Evolutionary conservation across 2,113 vertebrate species (phyloP), one percentile per base, ranked within the genome.

Genomic region (Thalassoma bifasciatum): DNA sequence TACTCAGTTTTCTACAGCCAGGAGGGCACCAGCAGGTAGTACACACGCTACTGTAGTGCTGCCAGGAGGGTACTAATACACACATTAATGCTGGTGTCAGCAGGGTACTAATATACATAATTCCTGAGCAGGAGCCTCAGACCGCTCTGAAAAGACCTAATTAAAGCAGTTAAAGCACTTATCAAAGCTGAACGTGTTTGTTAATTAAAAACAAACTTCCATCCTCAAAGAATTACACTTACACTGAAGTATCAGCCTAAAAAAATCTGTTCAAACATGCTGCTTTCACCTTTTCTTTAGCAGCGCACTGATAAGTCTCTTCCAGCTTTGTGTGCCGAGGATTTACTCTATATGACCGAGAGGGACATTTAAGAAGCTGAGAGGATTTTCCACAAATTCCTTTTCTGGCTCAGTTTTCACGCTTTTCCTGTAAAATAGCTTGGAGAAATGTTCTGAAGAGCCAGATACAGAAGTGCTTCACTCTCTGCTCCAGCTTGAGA

Each of bases 1-100:
- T 99, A 98, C 87, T 96, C 96, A 0, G 97, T 99, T 53, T 98
- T 96, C 95, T 99, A 98, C 93, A 95, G 95, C 91, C 96, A 93
- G 91, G 98, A 99, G 58, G 95, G 95, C 38, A 87, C 92, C 38
- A 96, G 95, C 93, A 96, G 98, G 98, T 98, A 91, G 84, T 73
- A 22, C 5, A 51, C 70, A 34, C 34, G 12, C 40, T 22, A 5
- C 60, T 57, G 49, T 9, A 19, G 38, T 24, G 26, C 42, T 51
- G 54, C 56, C 81, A 40, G 53, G 56, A 79, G 56, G 26, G 63
- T 42, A 47, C 38, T 47, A 47, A 73, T 34, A 49, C 54, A 49
- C 46, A 37, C 66, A 46, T 46, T 54, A 59, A 59, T 42, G 51
- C 70, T 36, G 52, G 30, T 51, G 26, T 70, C 72, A 68, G 78